A percentile compares a stretch with the other conserved stretches of the same genome.
Evolutionary conservation across 2,888 invertebrate species (phyloP).

Genomic region (Pardosa pseudoannulata): DNA sequence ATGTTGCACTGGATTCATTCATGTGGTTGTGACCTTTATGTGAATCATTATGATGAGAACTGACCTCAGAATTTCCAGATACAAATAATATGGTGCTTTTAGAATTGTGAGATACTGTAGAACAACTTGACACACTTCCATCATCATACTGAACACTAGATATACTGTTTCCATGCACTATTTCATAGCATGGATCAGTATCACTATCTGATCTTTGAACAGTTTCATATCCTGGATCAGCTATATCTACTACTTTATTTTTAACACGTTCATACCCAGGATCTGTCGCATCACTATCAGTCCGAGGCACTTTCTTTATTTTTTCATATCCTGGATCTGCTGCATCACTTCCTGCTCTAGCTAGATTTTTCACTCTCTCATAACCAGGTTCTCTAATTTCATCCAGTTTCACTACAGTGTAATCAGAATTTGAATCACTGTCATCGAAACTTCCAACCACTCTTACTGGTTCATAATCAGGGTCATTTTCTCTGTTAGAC

Average conservation of each 20-base stretch:
- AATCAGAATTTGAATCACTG: conserved; percentile 64
- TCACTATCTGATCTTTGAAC: conserved; percentile 67
- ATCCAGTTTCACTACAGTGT: conserved; percentile 63
- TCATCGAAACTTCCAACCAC: conserved; percentile 51
- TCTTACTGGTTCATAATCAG: conserved; percentile 72
- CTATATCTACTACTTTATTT: conserved; percentile 42
- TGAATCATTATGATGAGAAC: background rate
- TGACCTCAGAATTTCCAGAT: conserved; percentile 40
- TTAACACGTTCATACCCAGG: conserved; percentile 69
- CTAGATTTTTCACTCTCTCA: conserved; percentile 61
- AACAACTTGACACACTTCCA: background rate
- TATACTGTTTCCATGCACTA: conserved; percentile 47
- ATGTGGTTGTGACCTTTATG: background rate
- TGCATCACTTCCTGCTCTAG: conserved; percentile 60
- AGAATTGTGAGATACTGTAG: background rate
- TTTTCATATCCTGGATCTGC: conserved; percentile 72
- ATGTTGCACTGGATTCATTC: conserved; percentile 53
- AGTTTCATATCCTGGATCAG: conserved; percentile 69
- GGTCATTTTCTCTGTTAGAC: conserved; percentile 47
- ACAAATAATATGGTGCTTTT: conserved; percentile 66
- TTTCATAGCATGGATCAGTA: conserved; percentile 71
- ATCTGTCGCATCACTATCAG: conserved; percentile 68
- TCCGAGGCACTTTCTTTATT: conserved; percentile 58
- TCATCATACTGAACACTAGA: conserved; percentile 30
- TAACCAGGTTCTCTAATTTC: conserved; percentile 50